Evolutionary conservation across 2,888 invertebrate species (phyloP).

Genomic region (Microctonus hyperodae): DNA sequence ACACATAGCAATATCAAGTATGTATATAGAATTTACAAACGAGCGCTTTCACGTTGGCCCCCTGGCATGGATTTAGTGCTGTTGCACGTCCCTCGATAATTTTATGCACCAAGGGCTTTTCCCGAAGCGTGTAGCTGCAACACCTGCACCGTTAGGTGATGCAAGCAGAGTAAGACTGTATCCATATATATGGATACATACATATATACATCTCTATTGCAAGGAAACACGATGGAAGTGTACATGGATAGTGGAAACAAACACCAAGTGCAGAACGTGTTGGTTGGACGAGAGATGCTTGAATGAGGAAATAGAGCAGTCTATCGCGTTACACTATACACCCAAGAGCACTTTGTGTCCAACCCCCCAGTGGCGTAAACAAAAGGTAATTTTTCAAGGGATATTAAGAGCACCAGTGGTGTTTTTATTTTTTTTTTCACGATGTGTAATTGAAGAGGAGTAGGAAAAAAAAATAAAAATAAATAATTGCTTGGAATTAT

Average conservation of each 20-base stretch:
- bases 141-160: slow-evolving; percentile 27
- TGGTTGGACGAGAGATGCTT: slow-evolving; percentile 4
- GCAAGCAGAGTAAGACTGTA: background rate
- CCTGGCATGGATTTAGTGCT: slow-evolving; percentile 28
- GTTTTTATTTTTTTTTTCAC: background rate
- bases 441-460: too few relatives aligned
- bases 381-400: background rate
- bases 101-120: slow-evolving; percentile 29
- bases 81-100: slow-evolving; percentile 30
- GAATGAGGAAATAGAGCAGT: slow-evolving; percentile 6
- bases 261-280: slow-evolving; percentile 10
- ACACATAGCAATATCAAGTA: background rate
- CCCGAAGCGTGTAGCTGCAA: slow-evolving; percentile 26
- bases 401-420: background rate
- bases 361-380: slow-evolving; percentile 2
- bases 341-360: slow-evolving; percentile 8
- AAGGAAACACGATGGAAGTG: background rate
- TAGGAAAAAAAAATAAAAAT: too few relatives aligned
- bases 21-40: slow-evolving; percentile 15
- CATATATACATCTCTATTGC: background rate
- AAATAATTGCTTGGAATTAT: too few relatives aligned
- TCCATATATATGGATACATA: background rate
- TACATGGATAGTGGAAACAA: slow-evolving; percentile 22
- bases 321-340: slow-evolving; percentile 13
- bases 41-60: background rate